Conservation (phyloP, 2,113 vertebrate genomes). For the Datnioides undecimradiatus region DNA sequence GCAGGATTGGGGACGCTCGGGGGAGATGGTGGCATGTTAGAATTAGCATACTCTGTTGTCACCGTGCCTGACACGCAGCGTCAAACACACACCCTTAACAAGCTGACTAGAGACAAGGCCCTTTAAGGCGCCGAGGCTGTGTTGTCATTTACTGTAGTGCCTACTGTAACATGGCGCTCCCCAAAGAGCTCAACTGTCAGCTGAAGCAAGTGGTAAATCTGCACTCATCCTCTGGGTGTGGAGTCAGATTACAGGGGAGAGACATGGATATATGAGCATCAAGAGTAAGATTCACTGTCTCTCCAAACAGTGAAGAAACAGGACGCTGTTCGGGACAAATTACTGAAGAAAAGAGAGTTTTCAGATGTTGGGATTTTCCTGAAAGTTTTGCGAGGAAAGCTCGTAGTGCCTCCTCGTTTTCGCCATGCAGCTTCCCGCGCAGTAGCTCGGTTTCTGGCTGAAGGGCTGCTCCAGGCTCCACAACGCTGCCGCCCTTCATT, state of each 20-base stretch:
- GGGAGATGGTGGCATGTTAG: constrained; percentile 40
- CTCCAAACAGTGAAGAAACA: neutral
- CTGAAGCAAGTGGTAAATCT: constrained; percentile 27
- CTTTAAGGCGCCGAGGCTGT: constrained; percentile 12
- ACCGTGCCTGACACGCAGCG: constrained; percentile 31
- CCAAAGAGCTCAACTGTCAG: constrained; percentile 57
- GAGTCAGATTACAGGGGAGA: constrained; percentile 42
- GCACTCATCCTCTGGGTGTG: constrained; percentile 39
- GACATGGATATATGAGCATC: constrained; percentile 16
- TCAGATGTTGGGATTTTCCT: neutral
- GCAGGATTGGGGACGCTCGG: neutral
- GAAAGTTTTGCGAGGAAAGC: constrained; percentile 17
- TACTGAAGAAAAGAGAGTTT: neutral
- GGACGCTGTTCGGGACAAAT: constrained; percentile 15
- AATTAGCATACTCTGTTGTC: constrained; percentile 62
- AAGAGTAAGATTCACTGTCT: neutral
- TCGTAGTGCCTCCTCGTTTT: neutral
- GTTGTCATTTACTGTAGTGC: constrained; percentile 35
- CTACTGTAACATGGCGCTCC: constrained; percentile 34
- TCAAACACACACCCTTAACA: constrained; percentile 58
- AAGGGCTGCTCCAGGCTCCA: constrained; percentile 27
- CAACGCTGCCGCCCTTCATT: constrained; percentile 34
- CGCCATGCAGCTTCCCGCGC: neutral
- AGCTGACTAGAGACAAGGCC: constrained; percentile 59
- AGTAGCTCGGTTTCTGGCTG: constrained; percentile 14